Evolutionary conservation across 2,888 invertebrate genomes (phyloP).

Genomic region (Lysandra coridon): DNA sequence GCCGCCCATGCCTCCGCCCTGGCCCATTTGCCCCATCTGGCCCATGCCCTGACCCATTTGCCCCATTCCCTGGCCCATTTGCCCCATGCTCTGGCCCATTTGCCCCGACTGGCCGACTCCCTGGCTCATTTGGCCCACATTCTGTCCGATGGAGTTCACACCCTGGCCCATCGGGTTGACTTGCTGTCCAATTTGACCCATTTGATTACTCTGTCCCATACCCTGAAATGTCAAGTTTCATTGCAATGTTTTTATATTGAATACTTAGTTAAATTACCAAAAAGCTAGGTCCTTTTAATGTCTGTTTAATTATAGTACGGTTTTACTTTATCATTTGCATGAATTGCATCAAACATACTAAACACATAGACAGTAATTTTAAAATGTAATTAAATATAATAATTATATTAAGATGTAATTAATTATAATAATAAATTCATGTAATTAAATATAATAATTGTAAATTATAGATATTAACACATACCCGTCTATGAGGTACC

Average conservation of each 20-base stretch:
- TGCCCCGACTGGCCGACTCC: slow-evolving; percentile 69
- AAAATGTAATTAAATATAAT: no score
- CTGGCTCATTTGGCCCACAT: slow-evolving; percentile 74
- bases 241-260: not conserved
- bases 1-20: slow-evolving; percentile 68
- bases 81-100: slow-evolving; percentile 70
- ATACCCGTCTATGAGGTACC: no score
- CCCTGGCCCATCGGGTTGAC: slow-evolving; percentile 74
- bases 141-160: slow-evolving; percentile 70
- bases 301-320: no score
- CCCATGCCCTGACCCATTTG: slow-evolving; percentile 76
- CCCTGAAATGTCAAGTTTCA: slow-evolving; percentile 50
- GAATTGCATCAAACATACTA: no score
- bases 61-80: slow-evolving; percentile 71
- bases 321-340: no score
- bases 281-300: no score
- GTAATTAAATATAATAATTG: no score
- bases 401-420: no score
- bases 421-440: no score
- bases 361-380: no score
- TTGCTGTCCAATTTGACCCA: slow-evolving; percentile 76
- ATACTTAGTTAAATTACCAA: not conserved
- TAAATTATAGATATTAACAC: no score
- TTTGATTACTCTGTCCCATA: slow-evolving; percentile 64
- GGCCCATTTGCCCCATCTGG: slow-evolving; percentile 79